A percentile compares a stretch with the other conserved stretches of the same genome.
Evolutionary conservation across 1,140 invertebrate species (phyloP).

Genomic region (Zeugodacus cucurbitae): DNA sequence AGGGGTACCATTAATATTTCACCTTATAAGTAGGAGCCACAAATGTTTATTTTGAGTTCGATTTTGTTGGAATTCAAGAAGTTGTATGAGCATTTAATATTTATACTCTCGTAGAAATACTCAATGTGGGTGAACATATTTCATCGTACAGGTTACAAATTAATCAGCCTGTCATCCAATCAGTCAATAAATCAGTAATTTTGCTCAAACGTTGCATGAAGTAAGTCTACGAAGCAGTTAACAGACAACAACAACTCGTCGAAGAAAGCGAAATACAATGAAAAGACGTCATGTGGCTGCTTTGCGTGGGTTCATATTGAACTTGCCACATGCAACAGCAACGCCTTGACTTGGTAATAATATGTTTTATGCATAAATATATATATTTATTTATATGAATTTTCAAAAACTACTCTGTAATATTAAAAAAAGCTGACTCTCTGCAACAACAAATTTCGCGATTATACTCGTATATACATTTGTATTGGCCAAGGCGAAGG

Average conservation of each 20-base stretch:
- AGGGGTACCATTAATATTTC: no score
- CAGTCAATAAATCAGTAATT: background rate
- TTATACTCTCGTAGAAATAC: no score
- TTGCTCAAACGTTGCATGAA: background rate
- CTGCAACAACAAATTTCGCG: background rate
- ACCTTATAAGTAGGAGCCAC: no score
- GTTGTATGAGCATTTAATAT: no score
- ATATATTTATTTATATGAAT: background rate
- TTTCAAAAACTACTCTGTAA: background rate
- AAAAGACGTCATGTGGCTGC: background rate
- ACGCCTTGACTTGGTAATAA: background rate
- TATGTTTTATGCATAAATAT: background rate
- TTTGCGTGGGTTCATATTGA: background rate
- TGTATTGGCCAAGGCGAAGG: background rate
- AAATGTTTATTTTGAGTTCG: no score
- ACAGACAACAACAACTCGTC: background rate
- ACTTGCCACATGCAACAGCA: background rate
- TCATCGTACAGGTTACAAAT: background rate
- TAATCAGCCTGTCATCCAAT: background rate
- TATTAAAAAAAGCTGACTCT: background rate
- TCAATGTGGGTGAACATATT: no score
- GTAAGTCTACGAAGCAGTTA: background rate
- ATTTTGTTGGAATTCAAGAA: no score
- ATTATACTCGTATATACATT: background rate
- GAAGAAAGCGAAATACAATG: background rate